phyloP scores from a whole-genome alignment of 1,140 invertebrate species.

The Amphibalanus amphitrite region DNA sequence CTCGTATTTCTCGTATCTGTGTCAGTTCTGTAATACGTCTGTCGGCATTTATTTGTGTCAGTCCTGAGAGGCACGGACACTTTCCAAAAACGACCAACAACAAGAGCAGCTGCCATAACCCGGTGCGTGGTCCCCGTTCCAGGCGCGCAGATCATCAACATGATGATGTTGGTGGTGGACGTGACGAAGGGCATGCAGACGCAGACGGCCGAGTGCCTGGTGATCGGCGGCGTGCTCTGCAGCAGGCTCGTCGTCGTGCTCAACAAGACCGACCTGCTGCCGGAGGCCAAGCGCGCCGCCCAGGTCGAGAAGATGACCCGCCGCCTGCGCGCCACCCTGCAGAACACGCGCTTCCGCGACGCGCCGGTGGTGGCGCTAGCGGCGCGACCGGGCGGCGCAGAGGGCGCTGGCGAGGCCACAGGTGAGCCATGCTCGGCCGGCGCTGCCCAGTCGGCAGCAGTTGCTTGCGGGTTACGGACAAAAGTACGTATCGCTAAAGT shows the following conservation, averaged over 20 bases:
- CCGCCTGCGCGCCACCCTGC: constrained; percentile 29
- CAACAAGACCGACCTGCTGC: constrained; percentile 53
- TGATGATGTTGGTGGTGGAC: constrained; percentile 57
- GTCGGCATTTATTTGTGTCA: no score
- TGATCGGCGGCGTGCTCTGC: constrained; percentile 51
- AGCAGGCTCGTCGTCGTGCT: constrained; percentile 46
- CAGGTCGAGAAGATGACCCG: constrained; percentile 38
- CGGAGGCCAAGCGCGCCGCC: constrained; percentile 29
- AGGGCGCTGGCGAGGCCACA: constrained; percentile 17
- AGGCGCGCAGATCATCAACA: constrained; percentile 55
- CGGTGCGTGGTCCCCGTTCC: no score
- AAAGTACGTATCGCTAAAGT: no score
- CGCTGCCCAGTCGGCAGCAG: no score
- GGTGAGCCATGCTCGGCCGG: background rate
- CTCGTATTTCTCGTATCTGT: no score
- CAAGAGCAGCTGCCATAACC: no score
- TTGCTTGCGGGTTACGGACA: no score
- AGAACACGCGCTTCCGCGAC: constrained; percentile 39
- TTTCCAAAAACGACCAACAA: no score
- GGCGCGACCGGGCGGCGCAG: constrained; percentile 34
- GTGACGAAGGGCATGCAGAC: constrained; percentile 57
- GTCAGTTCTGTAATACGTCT: no score
- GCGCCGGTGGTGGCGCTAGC: constrained; percentile 37
- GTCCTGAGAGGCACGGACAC: no score
- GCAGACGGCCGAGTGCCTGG: constrained; percentile 59